These are phyloP conservation scores for Thunnus thynnus DNA, from an alignment of 2,113 vertebrate genomes.

Conservation along the genomic window DNA sequence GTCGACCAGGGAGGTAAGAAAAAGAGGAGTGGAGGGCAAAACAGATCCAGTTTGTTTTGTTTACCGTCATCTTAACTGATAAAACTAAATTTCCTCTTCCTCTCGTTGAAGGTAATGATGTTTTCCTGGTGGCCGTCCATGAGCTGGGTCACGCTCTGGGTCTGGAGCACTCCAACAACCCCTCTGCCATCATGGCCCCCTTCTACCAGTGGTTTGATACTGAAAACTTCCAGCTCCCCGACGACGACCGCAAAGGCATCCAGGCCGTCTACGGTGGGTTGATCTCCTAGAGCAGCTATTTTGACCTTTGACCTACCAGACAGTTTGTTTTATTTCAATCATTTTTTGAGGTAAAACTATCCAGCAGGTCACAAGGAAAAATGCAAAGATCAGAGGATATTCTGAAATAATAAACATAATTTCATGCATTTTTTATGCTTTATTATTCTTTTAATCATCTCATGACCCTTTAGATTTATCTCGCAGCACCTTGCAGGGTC, in stretches of 20 bases:
- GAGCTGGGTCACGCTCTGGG: conserved; percentile 93
- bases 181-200: conserved; percentile 93
- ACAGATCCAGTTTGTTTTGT: background rate
- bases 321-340: too few relatives aligned
- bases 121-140: conserved; percentile 93
- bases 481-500: too few relatives aligned
- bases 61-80: background rate
- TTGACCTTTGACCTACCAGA: too few relatives aligned
- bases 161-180: conserved; percentile 91
- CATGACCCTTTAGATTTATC: too few relatives aligned
- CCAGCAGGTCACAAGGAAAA: too few relatives aligned
- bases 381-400: too few relatives aligned
- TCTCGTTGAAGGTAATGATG: conserved; percentile 87
- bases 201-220: conserved; percentile 97
- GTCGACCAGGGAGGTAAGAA: conserved; percentile 89
- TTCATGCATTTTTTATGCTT: too few relatives aligned
- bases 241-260: conserved; percentile 91
- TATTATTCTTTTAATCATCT: too few relatives aligned
- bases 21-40: background rate
- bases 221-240: conserved; percentile 90
- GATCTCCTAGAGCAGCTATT: too few relatives aligned
- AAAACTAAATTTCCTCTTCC: background rate
- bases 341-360: too few relatives aligned
- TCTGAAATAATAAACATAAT: too few relatives aligned
- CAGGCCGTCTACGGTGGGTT: conserved; percentile 90